Evolutionary conservation across 2,888 invertebrate species (phyloP).

Genomic region (Gerris lacustris): DNA sequence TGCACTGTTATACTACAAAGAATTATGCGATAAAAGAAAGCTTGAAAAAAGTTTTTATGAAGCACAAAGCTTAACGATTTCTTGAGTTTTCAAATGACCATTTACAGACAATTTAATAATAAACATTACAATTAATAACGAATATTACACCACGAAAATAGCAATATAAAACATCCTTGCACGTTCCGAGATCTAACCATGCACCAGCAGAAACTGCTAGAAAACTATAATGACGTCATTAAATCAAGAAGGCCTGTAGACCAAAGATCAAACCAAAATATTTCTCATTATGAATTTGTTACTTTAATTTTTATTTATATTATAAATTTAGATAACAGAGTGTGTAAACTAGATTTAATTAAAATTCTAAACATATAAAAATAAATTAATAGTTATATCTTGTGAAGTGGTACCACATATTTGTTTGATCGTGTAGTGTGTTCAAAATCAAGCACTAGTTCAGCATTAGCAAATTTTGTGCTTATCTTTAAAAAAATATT

Average conservation of each 20-base stretch:
- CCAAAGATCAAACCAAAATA: background rate
- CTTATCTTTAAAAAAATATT: too few relatives aligned
- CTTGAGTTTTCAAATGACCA: background rate
- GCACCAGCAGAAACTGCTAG: background rate
- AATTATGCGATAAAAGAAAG: background rate
- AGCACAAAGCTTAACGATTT: too few relatives aligned
- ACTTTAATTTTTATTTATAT: too few relatives aligned
- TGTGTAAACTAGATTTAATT: too few relatives aligned
- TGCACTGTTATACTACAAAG: conserved; percentile 23
- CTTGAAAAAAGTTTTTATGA: background rate
- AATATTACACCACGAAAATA: background rate
- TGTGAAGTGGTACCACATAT: too few relatives aligned
- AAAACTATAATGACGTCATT: background rate
- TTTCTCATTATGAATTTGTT: too few relatives aligned
- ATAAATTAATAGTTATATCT: too few relatives aligned
- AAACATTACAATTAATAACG: background rate
- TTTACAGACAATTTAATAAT: background rate
- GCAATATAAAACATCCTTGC: background rate
- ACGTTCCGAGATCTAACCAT: background rate
- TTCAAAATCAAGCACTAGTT: too few relatives aligned
- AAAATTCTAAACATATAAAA: too few relatives aligned
- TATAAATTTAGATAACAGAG: too few relatives aligned
- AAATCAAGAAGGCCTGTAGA: background rate
- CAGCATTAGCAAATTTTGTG: too few relatives aligned
- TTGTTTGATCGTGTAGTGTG: too few relatives aligned